phyloP scores from a whole-genome alignment of 1,140 invertebrate species.

The Sminthurinus signatus region DNA sequence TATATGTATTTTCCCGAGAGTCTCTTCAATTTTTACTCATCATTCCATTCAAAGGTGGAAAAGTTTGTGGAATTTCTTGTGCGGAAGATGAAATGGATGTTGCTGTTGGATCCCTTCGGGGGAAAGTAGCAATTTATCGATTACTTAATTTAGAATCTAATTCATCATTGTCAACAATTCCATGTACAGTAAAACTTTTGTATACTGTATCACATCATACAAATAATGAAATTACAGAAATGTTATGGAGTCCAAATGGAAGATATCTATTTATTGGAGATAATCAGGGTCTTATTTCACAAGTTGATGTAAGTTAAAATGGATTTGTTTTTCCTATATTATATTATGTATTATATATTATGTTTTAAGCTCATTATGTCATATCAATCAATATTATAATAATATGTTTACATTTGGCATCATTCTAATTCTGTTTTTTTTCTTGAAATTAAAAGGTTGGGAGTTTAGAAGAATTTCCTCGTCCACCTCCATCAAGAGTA shows the following conservation, averaged over 20 bases:
- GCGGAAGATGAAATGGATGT: constrained; percentile 33
- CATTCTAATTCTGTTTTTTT: background rate
- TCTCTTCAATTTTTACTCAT: constrained; percentile 31
- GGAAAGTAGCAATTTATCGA: constrained; percentile 32
- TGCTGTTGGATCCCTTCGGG: constrained; percentile 31
- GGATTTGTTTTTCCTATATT: background rate
- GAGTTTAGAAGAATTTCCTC: constrained; percentile 31
- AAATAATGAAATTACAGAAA: constrained; percentile 34
- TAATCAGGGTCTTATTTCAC: constrained; percentile 32
- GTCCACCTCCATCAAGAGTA: constrained; percentile 25
- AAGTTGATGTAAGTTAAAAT: constrained; percentile 31
- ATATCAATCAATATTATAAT: background rate
- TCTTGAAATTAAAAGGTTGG: constrained; percentile 21
- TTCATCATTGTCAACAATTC: background rate
- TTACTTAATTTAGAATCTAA: constrained; percentile 9
- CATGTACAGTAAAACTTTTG: constrained; percentile 11
- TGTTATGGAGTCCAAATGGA: constrained; percentile 39
- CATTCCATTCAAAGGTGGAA: constrained; percentile 38
- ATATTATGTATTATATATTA: background rate
- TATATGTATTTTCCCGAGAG: constrained; percentile 33
- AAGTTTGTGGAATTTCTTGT: constrained; percentile 34
- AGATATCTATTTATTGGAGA: constrained; percentile 37
- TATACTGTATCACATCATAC: constrained; percentile 27
- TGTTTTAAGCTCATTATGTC: background rate
- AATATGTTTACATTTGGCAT: background rate